Base-by-base conservation (phyloP, 2,113 vertebrate genomes). In the Scortum barcoo region DNA sequence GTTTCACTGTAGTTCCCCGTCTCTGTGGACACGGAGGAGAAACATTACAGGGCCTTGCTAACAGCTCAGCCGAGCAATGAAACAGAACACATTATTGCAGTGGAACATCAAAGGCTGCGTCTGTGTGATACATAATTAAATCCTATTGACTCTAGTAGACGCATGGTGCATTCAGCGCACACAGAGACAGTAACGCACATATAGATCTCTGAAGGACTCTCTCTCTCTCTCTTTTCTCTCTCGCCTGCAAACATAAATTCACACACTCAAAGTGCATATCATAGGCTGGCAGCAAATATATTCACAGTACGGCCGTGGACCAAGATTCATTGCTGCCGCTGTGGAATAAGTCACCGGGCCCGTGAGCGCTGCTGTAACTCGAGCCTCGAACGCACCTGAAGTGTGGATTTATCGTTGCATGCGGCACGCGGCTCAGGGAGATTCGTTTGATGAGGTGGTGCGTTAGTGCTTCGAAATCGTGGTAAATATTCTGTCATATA, bases 81-180 rank as follows among this genome's bases (percentile, higher is more conserved):
- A 82, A 89, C 78, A 71, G 68, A 91, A 74, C 76, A 73, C 78
- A 88, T 89, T 86, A 91, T 58, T 76, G 48, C 77, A n/a, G 75
- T 7, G 20, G 6, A 86, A 78, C 89, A 92, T 91, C 91, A 91
- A 89, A 90, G 76, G 76, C 50, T 70, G 72, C 40, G 72, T 84
- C 71, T 86, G 62, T 62, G 70, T 40, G 53, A 80, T 78, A 76
- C 76, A 88, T 80, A 86, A 89, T 87, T 89, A 75, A 86, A 85
- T 87, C 30, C 51, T 60, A 76, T 50, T 76, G 84, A 72, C 62
- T 72, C 51, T 5, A 7, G 61, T 8, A 60, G 68, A 30, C 56
- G 48, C 61, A 65, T 19, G 68, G 69, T 56, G 76, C 24, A 56
- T 40, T 74, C 57, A 40, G 68, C 40, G 30, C 62, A 26, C 70